These are phyloP conservation scores for Sebastes dallii DNA, from an alignment of 2,797 vertebrate species.

Conservation along the genomic window DNA sequence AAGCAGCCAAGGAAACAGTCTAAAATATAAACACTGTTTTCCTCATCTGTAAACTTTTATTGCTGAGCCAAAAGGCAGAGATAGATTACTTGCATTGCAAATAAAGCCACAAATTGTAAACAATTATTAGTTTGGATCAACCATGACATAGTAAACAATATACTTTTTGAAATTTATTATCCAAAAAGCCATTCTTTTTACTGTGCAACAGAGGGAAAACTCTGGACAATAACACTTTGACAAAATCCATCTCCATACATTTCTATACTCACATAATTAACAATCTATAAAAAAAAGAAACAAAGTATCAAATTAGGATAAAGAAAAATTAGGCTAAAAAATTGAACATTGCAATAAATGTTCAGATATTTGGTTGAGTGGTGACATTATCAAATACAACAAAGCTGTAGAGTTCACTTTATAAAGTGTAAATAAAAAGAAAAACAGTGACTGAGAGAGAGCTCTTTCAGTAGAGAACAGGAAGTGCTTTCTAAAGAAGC, in stretches of 20 bases:
- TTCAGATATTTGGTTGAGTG: slow-evolving; percentile 21
- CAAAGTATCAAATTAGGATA: slow-evolving; percentile 1
- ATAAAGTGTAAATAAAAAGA: background rate
- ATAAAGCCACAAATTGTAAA: slow-evolving; percentile 52
- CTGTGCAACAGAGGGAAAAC: slow-evolving; percentile 5
- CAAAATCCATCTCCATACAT: background rate
- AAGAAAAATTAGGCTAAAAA: slow-evolving; percentile 21
- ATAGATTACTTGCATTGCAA: slow-evolving; percentile 43
- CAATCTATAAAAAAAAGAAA: background rate
- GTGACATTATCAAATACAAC: background rate
- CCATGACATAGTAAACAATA: slow-evolving; percentile 42
- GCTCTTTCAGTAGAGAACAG: background rate
- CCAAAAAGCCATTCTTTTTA: background rate
- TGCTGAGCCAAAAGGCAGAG: slow-evolving; percentile 46
- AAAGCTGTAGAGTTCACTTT: background rate
- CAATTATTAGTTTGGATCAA: slow-evolving; percentile 39
- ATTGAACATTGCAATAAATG: background rate
- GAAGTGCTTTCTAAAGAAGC: slow-evolving; percentile 11
- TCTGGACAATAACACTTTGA: background rate
- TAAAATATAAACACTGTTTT: slow-evolving; percentile 22
- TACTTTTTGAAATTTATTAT: slow-evolving; percentile 12
- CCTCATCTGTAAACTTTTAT: slow-evolving; percentile 54
- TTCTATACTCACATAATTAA: slow-evolving; percentile 10
- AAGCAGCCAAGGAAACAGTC: background rate
- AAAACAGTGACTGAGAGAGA: background rate